Conservation (phyloP, 2,113 vertebrate genomes). For the Amazona guildingii region DNA sequence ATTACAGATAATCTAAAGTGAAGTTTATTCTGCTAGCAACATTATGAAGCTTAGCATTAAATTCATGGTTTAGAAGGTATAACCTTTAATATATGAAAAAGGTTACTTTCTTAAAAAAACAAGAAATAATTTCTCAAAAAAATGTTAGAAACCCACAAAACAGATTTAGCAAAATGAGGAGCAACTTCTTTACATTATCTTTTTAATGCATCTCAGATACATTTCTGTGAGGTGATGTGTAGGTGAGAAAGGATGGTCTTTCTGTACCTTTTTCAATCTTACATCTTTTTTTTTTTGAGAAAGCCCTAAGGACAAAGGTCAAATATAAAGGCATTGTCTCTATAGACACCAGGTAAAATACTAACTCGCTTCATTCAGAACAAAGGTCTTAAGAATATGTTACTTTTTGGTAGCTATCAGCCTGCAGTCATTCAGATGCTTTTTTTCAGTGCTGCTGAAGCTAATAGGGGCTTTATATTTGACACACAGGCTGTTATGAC, state of each 20-base stretch:
- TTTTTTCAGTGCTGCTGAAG: not conserved
- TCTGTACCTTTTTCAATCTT: not conserved
- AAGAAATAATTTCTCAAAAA: not conserved
- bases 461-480: not conserved
- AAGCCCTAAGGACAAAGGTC: not conserved
- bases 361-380: not conserved
- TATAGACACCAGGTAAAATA: not conserved
- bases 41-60: not conserved
- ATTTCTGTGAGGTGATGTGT: not conserved
- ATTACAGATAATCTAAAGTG: not conserved
- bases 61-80: not conserved
- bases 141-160: not conserved
- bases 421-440: not conserved
- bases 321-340: not conserved
- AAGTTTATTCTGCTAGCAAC: not conserved
- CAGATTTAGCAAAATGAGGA: not conserved
- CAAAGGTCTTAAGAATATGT: not conserved
- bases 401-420: not conserved
- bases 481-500: not conserved
- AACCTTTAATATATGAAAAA: not conserved
- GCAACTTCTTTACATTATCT: not conserved
- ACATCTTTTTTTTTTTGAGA: not conserved
- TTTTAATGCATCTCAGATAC: not conserved
- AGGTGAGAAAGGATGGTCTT: not conserved
- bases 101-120: not conserved